Evolutionary conservation across 2,797 vertebrate species (phyloP), one percentile per base, ranked within the genome.

Genomic region (Rhinella marina): DNA sequence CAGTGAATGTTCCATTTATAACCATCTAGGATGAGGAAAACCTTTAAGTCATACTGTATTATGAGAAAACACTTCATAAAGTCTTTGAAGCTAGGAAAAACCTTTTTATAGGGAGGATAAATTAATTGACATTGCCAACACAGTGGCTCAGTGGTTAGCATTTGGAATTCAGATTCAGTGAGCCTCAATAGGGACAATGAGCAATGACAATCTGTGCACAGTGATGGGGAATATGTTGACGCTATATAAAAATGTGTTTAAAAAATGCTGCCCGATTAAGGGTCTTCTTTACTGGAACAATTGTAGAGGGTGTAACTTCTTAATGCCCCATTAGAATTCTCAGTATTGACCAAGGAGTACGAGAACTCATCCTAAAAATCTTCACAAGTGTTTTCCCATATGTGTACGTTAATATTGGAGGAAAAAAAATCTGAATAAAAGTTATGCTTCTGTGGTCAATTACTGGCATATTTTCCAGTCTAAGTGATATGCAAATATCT

Each of bases 401-500:
- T 25, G n/a, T 75, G 13, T 50, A 75, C 2, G 19, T 17, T 17
- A 14, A 27, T 59, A 12, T 6, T 76, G 50, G 21, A 10, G 41
- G 0, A 6, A n/a, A n/a, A 25, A n/a, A 16, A 13, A 1, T 41
- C 12, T n/a, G 41, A 50, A 21, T 23, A 12, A 14, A 61, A 76
- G 68, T 19, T 66, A 66, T 23, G 23, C 25, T 70, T 50, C 17
- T 68, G 62, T 14, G 21, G 77, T 27, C 68, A 61, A 11, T 29
- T 41, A 81, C 23, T 32, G 16, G 21, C 41, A 52, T 29, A 83
- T 84, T 83, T 78, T 78, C 48, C 32, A 27, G 12, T 64, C 23
- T 19, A 84, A 79, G 61, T 78, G 82, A 66, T 32, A 50, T 82
- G 12, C 61, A 59, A 32, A 82, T 52, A 83, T 82, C 61, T 79